A percentile compares a stretch with the other conserved stretches of the same genome.
These are phyloP conservation scores for Peromyscus aztecus DNA, from an alignment of 2,797 vertebrate genomes.

Conservation along the genomic window DNA sequence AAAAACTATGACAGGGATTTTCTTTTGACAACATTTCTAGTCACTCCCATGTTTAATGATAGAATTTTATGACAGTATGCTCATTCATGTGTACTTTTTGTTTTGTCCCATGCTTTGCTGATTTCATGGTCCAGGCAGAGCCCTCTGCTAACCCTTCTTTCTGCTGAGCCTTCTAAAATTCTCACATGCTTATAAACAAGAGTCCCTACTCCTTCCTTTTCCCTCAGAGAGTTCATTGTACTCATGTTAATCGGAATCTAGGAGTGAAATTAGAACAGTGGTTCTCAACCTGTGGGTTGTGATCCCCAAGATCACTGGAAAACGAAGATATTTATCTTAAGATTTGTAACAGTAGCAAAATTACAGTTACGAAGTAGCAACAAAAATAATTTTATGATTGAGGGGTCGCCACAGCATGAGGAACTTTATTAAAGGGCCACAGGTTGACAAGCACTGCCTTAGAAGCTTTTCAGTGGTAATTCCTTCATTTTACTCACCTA, in stretches of 20 bases:
- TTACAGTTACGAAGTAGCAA: neutral
- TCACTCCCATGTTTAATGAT: neutral
- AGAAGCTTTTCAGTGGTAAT: neutral
- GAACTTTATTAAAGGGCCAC: too few relatives aligned
- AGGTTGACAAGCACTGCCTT: neutral
- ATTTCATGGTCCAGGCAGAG: neutral
- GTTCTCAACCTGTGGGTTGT: neutral
- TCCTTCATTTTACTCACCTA: neutral
- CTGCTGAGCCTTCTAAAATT: neutral
- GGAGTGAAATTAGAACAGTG: neutral
- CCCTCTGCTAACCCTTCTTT: neutral
- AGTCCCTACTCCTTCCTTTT: neutral
- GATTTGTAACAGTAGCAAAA: neutral
- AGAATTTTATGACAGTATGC: constrained; percentile 3
- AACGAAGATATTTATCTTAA: neutral
- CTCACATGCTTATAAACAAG: neutral
- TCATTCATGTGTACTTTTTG: neutral
- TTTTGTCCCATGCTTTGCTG: neutral
- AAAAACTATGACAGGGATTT: constrained; percentile 8
- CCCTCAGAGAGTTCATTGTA: neutral
- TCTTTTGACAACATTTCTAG: constrained; percentile 31
- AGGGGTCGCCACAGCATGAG: neutral
- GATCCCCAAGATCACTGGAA: neutral
- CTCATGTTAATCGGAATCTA: neutral
- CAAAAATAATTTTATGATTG: neutral